These are phyloP conservation scores for Endotricha flammealis DNA, from an alignment of 2,888 invertebrate species.

Conservation along the genomic window DNA sequence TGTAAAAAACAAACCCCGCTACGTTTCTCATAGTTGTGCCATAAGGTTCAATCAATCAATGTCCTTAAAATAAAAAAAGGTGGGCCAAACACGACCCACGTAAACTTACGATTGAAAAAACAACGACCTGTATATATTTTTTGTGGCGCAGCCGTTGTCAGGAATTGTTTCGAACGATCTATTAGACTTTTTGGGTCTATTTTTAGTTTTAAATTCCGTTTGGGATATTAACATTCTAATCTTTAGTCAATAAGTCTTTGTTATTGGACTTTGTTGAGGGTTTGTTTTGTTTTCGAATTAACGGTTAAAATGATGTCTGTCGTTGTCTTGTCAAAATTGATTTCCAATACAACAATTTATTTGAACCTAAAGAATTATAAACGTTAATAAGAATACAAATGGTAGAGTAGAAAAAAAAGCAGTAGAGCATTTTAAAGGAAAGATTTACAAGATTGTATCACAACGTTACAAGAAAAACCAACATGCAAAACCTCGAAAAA, in stretches of 20 bases:
- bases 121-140: constrained; percentile 57
- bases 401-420: no score
- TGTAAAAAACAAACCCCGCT: constrained; percentile 65
- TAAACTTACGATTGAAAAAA: constrained; percentile 66
- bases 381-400: no score
- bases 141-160: constrained; percentile 45
- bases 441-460: no score
- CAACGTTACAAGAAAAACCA: no score
- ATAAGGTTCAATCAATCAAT: constrained; percentile 76
- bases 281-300: neutral
- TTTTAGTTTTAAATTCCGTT: constrained; percentile 31
- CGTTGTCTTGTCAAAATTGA: no score
- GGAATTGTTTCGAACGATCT: constrained; percentile 56
- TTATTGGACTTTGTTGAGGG: neutral
- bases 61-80: constrained; percentile 72
- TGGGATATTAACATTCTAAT: neutral
- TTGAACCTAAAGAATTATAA: no score
- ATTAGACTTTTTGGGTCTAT: constrained; percentile 45
- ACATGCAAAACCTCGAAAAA: no score
- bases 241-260: neutral
- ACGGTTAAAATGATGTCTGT: no score
- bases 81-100: constrained; percentile 66
- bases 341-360: no score
- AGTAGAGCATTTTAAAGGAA: no score
- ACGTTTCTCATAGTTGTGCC: constrained; percentile 66